phyloP scores from a whole-genome alignment of 1,140 invertebrate species.

The Pogonognathellus flavescens region DNA sequence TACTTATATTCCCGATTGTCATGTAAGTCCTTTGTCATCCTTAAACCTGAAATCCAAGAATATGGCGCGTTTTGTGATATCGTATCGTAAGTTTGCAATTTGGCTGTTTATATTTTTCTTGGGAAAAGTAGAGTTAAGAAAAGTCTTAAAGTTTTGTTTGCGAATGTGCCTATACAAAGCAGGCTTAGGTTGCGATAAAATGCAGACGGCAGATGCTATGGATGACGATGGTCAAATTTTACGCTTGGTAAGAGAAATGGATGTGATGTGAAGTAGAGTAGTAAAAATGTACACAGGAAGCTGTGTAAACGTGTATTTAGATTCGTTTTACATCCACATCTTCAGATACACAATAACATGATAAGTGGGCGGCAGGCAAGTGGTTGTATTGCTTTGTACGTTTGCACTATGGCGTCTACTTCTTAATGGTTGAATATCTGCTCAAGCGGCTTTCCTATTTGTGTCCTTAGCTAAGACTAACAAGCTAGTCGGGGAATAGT shows the following conservation, averaged over 20 bases:
- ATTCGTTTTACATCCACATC: slow-evolving; percentile 15
- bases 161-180: no score
- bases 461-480: no score
- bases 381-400: background rate
- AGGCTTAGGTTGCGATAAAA: slow-evolving; percentile 24
- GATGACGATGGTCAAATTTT: slow-evolving; percentile 46
- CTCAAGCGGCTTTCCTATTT: background rate
- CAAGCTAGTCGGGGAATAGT: no score
- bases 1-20: no score
- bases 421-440: background rate
- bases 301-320: background rate
- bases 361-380: slow-evolving; percentile 3
- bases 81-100: background rate
- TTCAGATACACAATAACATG: slow-evolving; percentile 13
- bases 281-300: background rate
- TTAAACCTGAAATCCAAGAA: no score
- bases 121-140: background rate
- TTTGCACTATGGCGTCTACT: background rate
- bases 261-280: background rate
- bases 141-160: background rate
- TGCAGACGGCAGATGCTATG: slow-evolving; percentile 6
- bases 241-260: slow-evolving; percentile 33
- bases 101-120: background rate
- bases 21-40: no score
- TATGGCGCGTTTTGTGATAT: no score